Conservation (phyloP, 2,888 invertebrate species). For the Phymatocera aterrima region DNA sequence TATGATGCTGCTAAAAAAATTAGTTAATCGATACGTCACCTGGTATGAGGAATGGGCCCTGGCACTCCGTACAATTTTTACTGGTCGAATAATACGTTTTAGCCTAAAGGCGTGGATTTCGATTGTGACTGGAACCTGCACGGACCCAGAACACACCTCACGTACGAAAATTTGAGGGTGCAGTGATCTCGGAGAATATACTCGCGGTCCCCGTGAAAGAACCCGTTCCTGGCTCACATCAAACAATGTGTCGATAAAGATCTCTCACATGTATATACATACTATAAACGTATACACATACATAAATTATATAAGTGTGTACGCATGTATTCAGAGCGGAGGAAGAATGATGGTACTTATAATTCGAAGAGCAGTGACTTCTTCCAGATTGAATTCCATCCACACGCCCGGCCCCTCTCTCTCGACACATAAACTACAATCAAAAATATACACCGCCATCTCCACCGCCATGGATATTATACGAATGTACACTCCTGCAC, state of each 20-base stretch:
- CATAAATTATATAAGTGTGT: neutral
- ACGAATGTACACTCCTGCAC: neutral
- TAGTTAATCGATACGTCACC: neutral
- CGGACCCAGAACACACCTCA: neutral
- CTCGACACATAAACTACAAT: neutral
- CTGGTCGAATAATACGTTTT: neutral
- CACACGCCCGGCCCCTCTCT: neutral
- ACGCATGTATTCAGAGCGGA: neutral
- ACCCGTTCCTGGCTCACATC: neutral
- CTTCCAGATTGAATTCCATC: neutral
- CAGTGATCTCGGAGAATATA: neutral
- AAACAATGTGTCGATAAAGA: neutral
- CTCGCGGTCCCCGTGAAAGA: neutral
- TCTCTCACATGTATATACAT: neutral
- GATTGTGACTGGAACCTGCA: neutral
- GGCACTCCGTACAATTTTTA: neutral
- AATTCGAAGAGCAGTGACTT: neutral
- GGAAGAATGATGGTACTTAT: slow-evolving; percentile 10
- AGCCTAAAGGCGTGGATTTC: neutral
- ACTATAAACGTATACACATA: neutral
- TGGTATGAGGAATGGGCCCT: neutral
- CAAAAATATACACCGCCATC: neutral
- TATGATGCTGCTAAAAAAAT: too few relatives aligned
- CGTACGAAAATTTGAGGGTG: neutral
- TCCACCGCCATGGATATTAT: neutral